Conservation (phyloP, 1,140 invertebrate genomes). For the Anagrus nilaparvatae region DNA sequence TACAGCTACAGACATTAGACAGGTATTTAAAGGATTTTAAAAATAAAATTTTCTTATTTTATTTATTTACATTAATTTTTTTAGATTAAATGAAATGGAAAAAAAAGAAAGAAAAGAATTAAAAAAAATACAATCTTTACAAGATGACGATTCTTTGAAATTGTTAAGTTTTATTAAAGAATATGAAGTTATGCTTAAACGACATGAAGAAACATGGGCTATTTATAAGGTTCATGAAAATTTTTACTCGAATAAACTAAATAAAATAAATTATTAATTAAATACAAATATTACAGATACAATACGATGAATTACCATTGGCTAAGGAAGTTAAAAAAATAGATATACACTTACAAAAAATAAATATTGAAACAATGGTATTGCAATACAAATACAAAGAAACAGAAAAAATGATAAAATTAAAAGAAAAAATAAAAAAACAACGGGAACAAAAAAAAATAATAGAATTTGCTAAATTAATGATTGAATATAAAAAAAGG, state of each 20-base stretch:
- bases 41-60: background rate
- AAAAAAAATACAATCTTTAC: conserved; percentile 5
- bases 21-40: conserved; percentile 7
- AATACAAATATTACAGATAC: conserved; percentile 5
- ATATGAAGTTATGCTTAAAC: conserved; percentile 5
- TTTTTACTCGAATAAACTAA: too few relatives aligned
- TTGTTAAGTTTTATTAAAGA: conserved; percentile 2
- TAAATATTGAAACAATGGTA: conserved; percentile 1
- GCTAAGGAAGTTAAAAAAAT: conserved; percentile 2
- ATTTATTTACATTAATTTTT: background rate
- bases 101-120: conserved; percentile 2
- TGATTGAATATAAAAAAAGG: conserved; percentile 4
- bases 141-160: conserved; percentile 10
- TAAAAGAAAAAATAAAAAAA: conserved; percentile 6
- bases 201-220: conserved; percentile 5
- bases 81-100: conserved; percentile 11
- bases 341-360: background rate
- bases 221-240: conserved; percentile 9
- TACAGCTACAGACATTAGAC: conserved; percentile 9
- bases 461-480: conserved; percentile 12
- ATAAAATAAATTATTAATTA: background rate
- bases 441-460: conserved; percentile 7
- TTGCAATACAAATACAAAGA: conserved; percentile 6
- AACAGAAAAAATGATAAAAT: background rate
- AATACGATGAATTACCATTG: conserved; percentile 9